A percentile compares a stretch with the other conserved stretches of the same genome.
Conservation (phyloP, 1,140 invertebrate species). For the Zaprionus nigranus region DNA sequence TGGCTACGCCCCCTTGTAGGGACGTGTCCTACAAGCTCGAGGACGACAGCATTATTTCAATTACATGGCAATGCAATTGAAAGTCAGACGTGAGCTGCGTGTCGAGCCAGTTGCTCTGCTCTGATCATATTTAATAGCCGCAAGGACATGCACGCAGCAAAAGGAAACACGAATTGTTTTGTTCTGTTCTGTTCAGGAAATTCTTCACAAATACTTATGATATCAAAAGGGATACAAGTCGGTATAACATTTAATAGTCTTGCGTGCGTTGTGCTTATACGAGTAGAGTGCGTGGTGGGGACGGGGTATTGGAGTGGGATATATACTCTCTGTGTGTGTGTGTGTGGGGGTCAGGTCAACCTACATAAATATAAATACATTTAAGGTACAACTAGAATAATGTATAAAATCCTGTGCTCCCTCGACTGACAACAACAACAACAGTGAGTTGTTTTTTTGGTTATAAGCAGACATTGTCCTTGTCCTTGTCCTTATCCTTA, state of each 20-base stretch:
- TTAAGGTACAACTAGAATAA: conserved; percentile 71
- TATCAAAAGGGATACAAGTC: conserved; percentile 33
- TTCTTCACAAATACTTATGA: conserved; percentile 27
- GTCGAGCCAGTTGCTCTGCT: not conserved
- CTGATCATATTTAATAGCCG: conserved; percentile 35
- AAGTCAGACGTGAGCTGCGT: conserved; percentile 44
- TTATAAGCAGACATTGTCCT: conserved; percentile 23
- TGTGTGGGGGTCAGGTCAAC: conserved; percentile 12
- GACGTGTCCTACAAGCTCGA: conserved; percentile 16
- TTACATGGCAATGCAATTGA: conserved; percentile 45
- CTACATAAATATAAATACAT: conserved; percentile 69
- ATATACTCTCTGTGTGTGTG: conserved; percentile 24
- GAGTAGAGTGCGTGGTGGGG: not conserved
- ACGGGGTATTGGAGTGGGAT: conserved; percentile 3
- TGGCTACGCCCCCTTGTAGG: not conserved
- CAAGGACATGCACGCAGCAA: conserved; percentile 30
- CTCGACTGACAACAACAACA: conserved; percentile 25
- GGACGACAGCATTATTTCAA: conserved; percentile 42
- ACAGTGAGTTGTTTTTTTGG: conserved; percentile 49
- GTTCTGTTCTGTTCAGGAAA: conserved; percentile 10
- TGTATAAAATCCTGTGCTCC: conserved; percentile 57
- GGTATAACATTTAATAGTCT: conserved; percentile 43
- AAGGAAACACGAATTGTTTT: conserved; percentile 21
- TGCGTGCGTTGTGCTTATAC: conserved; percentile 28
- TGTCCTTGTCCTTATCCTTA: not conserved